These are phyloP conservation scores for Drosophila obscura DNA, from an alignment of 1,140 invertebrate species.

Conservation along the genomic window DNA sequence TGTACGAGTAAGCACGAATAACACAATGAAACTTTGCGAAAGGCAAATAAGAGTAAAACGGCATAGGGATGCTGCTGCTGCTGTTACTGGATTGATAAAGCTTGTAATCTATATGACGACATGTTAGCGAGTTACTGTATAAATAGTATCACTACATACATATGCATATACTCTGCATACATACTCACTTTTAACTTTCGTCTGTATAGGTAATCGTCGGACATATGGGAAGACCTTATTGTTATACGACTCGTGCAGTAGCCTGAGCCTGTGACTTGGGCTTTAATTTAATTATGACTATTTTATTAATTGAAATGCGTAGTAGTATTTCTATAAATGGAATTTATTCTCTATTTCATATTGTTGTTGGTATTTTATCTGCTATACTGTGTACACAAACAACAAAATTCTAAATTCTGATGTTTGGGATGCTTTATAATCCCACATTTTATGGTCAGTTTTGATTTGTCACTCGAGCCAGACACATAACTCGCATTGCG, in stretches of 20 bases:
- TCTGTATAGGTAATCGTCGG: conserved; percentile 28
- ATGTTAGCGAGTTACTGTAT: conserved; percentile 54
- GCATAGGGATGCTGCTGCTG: conserved; percentile 24
- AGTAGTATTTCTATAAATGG: conserved; percentile 47
- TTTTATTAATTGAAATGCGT: conserved; percentile 78
- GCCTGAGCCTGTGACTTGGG: neutral
- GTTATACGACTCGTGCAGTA: conserved; percentile 51
- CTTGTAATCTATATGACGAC: conserved; percentile 61
- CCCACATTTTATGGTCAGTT: conserved; percentile 16
- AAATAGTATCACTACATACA: conserved; percentile 18
- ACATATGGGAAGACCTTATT: conserved; percentile 26
- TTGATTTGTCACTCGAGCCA: conserved; percentile 36
- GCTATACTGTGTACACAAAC: no score
- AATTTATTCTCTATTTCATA: neutral
- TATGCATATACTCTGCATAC: conserved; percentile 1
- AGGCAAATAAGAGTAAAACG: conserved; percentile 45
- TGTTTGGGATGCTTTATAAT: conserved; percentile 18
- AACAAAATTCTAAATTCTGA: neutral
- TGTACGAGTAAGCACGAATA: conserved; percentile 7
- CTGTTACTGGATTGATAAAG: conserved; percentile 59
- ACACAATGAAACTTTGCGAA: neutral
- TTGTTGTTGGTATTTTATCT: conserved; percentile 20
- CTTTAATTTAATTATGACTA: conserved; percentile 77
- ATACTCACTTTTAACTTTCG: neutral
- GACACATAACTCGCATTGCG: conserved; percentile 37